A percentile compares a stretch with the other conserved stretches of the same genome.
Evolutionary conservation across 2,797 vertebrate genomes (phyloP).

Genomic region (Gymnothorax reevesii): DNA sequence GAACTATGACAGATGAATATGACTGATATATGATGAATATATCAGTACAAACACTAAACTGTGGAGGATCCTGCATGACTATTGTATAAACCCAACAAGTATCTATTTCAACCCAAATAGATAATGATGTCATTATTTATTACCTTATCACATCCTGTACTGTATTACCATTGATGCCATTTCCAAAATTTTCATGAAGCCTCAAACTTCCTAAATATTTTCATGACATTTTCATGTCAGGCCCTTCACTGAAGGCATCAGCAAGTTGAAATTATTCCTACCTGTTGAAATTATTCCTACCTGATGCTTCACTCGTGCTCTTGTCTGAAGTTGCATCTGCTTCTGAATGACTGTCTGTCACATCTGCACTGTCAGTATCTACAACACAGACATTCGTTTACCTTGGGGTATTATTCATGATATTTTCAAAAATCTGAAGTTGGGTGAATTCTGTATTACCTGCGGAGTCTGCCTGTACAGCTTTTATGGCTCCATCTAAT

Average conservation of each 20-base stretch:
- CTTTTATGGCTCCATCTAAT: slow-evolving; percentile 4
- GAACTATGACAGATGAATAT: neutral
- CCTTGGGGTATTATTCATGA: neutral
- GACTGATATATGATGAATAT: too few relatives aligned
- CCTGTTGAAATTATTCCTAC: neutral
- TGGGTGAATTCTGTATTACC: neutral
- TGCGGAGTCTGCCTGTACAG: slow-evolving; percentile 11
- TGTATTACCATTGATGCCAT: neutral
- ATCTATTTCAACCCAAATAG: neutral
- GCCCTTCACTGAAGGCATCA: neutral
- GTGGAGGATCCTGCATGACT: neutral
- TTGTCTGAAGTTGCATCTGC: neutral
- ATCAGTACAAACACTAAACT: neutral
- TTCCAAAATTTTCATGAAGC: neutral
- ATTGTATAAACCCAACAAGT: neutral
- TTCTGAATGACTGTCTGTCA: slow-evolving; percentile 2
- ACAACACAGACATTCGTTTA: neutral
- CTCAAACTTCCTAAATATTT: neutral
- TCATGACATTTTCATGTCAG: neutral
- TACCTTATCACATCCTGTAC: neutral
- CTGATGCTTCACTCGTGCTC: slow-evolving; percentile 8
- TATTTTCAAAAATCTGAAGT: neutral
- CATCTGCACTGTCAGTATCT: slow-evolving; percentile 14
- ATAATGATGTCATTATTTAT: neutral
- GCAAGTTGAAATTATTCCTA: neutral